Conservation (phyloP, 30 jellyfish, hydroid and myxozoan genomes). For the Hydractinia symbiolongicarpus region DNA sequence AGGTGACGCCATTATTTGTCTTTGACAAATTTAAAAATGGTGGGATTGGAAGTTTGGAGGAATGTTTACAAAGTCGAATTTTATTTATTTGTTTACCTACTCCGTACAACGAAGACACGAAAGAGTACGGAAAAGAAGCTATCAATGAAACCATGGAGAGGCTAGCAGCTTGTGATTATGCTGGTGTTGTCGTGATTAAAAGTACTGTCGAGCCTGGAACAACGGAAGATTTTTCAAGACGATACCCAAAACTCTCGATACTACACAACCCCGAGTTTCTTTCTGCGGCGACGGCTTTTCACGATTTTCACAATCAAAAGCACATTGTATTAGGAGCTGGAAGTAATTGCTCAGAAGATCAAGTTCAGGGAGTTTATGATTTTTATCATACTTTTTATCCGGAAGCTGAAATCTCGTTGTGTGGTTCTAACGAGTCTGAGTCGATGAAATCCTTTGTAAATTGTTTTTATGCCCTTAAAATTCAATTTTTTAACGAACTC, state of each 20-base stretch:
- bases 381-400: neutral
- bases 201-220: slow-evolving; percentile 27
- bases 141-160: slow-evolving; percentile 9
- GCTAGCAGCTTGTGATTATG: neutral
- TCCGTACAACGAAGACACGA: slow-evolving; percentile 1
- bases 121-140: neutral
- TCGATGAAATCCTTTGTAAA: slow-evolving; percentile 21
- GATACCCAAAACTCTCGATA: slow-evolving; percentile 1
- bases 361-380: neutral
- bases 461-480: slow-evolving; percentile 10
- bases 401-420: slow-evolving; percentile 15
- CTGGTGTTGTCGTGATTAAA: slow-evolving; percentile 6
- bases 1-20: neutral
- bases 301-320: slow-evolving; percentile 15
- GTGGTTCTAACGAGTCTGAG: slow-evolving; percentile 21
- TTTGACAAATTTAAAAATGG: slow-evolving; percentile 18
- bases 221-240: slow-evolving; percentile 3
- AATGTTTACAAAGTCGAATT: slow-evolving; percentile 10
- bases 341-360: slow-evolving; percentile 9
- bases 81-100: slow-evolving; percentile 18
- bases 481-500: slow-evolving; percentile 17
- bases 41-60: slow-evolving; percentile 14
- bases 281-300: slow-evolving; percentile 20
- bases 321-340: slow-evolving; percentile 17
- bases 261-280: slow-evolving; percentile 19